Percentiles rank a stretch among this genome's conserved stretches.
Conservation (phyloP, 2,888 invertebrate genomes). For the Nesidiocoris tenuis region DNA sequence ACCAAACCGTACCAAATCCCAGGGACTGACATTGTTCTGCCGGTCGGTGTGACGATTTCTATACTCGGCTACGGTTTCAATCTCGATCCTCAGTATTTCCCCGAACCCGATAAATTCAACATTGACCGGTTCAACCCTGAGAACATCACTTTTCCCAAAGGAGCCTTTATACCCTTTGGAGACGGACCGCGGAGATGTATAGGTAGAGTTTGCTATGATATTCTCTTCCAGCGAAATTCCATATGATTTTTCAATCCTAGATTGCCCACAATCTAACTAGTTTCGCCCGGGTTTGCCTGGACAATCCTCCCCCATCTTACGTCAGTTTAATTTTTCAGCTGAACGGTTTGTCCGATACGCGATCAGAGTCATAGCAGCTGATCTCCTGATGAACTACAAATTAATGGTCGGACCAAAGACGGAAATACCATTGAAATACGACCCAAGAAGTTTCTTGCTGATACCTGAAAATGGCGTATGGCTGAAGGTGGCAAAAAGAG, state of each 20-base stretch:
- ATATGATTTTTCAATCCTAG: too few relatives aligned
- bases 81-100: conserved; percentile 45
- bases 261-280: too few relatives aligned
- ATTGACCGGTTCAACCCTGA: conserved; percentile 46
- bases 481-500: conserved; percentile 11
- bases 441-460: conserved; percentile 2
- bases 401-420: not conserved
- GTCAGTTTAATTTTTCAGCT: conserved; percentile 25
- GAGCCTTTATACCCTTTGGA: conserved; percentile 46
- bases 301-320: too few relatives aligned
- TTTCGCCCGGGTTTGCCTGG: too few relatives aligned
- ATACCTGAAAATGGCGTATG: conserved; percentile 19
- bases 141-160: conserved; percentile 42
- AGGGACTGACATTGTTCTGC: conserved; percentile 35
- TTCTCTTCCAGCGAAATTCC: too few relatives aligned
- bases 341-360: conserved; percentile 16
- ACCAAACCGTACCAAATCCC: conserved; percentile 50
- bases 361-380: conserved; percentile 13
- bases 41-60: conserved; percentile 1
- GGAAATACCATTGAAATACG: not conserved
- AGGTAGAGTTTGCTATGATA: too few relatives aligned
- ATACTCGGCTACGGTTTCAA: conserved; percentile 42
- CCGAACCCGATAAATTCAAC: conserved; percentile 45
- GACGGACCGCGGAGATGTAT: conserved; percentile 47
- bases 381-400: conserved; percentile 5